Percentiles rank a stretch among this genome's conserved stretches.
Evolutionary conservation across 2,797 vertebrate species (phyloP).

Genomic region (Melanotaenia boesemani): DNA sequence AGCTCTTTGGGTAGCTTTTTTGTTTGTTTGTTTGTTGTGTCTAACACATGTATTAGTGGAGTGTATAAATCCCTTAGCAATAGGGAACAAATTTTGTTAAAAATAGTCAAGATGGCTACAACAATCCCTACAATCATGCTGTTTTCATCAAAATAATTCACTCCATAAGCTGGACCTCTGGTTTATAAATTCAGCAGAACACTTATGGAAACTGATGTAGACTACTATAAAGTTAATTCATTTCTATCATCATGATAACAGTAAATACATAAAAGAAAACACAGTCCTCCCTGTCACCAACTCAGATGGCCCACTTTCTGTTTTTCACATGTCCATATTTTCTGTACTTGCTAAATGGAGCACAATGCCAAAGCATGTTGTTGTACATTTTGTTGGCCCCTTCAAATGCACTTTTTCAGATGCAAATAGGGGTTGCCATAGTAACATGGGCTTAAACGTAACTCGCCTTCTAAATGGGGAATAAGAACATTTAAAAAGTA

Average conservation of each 20-base stretch:
- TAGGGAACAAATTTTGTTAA: neutral
- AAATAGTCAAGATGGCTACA: neutral
- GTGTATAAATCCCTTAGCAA: neutral
- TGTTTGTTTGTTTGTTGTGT: neutral
- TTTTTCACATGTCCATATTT: conserved; percentile 46
- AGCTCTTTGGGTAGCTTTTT: neutral
- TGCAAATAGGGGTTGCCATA: conserved; percentile 87
- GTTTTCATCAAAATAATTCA: conserved; percentile 1
- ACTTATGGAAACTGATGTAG: neutral
- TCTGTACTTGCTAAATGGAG: conserved; percentile 59
- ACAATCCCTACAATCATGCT: neutral
- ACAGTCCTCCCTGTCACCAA: neutral
- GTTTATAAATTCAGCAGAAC: conserved; percentile 3
- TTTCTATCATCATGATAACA: neutral
- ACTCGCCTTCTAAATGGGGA: conserved; percentile 77
- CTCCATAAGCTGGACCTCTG: neutral
- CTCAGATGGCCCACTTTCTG: conserved; percentile 9
- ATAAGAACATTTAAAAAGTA: conserved; percentile 82
- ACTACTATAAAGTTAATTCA: neutral
- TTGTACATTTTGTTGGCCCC: conserved; percentile 76
- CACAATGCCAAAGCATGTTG: conserved; percentile 68
- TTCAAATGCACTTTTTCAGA: conserved; percentile 84
- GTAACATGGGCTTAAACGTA: conserved; percentile 84
- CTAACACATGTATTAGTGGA: neutral
- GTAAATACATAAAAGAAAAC: neutral